Evolutionary conservation across 2,113 vertebrate genomes (phyloP).

Genomic region (Bagarius yarrelli): DNA sequence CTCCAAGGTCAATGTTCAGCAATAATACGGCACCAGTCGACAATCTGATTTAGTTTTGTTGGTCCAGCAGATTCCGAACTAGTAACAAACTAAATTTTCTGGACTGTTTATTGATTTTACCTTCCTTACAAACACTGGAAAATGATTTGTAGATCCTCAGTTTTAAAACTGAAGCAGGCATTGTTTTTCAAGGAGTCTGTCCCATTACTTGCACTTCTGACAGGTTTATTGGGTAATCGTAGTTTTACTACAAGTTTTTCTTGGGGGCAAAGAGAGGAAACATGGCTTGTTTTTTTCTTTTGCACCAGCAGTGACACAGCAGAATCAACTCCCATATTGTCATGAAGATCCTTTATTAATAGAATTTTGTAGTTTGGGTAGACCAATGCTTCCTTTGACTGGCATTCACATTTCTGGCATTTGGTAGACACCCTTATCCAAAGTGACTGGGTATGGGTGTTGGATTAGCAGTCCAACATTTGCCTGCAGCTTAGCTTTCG

Average conservation of each 20-base stretch:
- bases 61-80: slow-evolving; percentile 52
- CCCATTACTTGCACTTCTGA: slow-evolving; percentile 68
- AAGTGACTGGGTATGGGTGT: too few relatives aligned
- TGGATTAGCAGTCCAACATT: too few relatives aligned
- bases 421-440: too few relatives aligned
- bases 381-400: too few relatives aligned
- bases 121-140: slow-evolving; percentile 51
- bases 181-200: slow-evolving; percentile 67
- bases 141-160: slow-evolving; percentile 63
- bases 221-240: slow-evolving; percentile 72
- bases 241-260: slow-evolving; percentile 63
- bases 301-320: slow-evolving; percentile 14
- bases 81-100: slow-evolving; percentile 56
- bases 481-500: too few relatives aligned
- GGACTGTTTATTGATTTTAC: slow-evolving; percentile 57
- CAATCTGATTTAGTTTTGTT: slow-evolving; percentile 56
- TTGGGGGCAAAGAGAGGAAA: slow-evolving; percentile 60
- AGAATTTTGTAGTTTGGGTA: not conserved
- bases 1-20: slow-evolving; percentile 48
- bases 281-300: slow-evolving; percentile 27
- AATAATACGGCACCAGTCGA: slow-evolving; percentile 52
- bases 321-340: not conserved
- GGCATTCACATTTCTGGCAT: too few relatives aligned
- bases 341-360: not conserved
- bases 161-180: slow-evolving; percentile 65